phyloP scores from a whole-genome alignment of 2,888 invertebrate genomes.

The Apamea epomidion region DNA sequence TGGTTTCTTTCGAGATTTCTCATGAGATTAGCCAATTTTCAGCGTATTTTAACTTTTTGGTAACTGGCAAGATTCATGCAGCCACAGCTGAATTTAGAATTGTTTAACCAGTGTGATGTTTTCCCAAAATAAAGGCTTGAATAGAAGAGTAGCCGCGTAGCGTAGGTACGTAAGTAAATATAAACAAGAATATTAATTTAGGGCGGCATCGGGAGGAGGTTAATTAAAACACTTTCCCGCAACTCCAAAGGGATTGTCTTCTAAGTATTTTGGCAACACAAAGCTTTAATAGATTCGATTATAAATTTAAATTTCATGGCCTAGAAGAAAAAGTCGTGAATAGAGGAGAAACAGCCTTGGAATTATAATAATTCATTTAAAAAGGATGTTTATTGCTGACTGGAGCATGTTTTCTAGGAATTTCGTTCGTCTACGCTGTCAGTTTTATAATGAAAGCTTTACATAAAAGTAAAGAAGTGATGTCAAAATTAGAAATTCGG shows the following conservation, averaged over 20 bases:
- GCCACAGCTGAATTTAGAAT: not conserved
- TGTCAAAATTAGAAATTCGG: not conserved
- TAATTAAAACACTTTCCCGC: slow-evolving; percentile 64
- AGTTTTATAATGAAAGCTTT: slow-evolving; percentile 9
- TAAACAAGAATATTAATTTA: slow-evolving; percentile 59
- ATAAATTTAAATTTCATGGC: slow-evolving; percentile 68
- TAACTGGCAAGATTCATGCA: not conserved
- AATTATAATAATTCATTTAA: slow-evolving; percentile 33
- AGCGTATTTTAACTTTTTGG: too few relatives aligned
- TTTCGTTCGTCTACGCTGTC: not conserved
- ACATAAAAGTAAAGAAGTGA: not conserved
- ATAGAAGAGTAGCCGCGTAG: not conserved
- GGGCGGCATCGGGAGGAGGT: slow-evolving; percentile 46
- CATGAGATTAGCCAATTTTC: not conserved
- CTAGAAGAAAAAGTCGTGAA: slow-evolving; percentile 65
- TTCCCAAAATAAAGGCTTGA: slow-evolving; percentile 3
- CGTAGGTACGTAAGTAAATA: slow-evolving; percentile 40
- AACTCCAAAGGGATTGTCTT: slow-evolving; percentile 60
- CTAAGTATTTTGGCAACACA: slow-evolving; percentile 63
- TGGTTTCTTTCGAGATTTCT: not conserved
- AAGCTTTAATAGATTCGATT: slow-evolving; percentile 69
- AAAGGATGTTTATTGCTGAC: slow-evolving; percentile 18
- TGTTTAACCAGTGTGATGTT: not conserved
- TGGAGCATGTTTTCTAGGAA: not conserved
- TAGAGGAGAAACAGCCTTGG: slow-evolving; percentile 38